Evolutionary conservation across 2,888 invertebrate species (phyloP).

Genomic region (Emmelina monodactyla): DNA sequence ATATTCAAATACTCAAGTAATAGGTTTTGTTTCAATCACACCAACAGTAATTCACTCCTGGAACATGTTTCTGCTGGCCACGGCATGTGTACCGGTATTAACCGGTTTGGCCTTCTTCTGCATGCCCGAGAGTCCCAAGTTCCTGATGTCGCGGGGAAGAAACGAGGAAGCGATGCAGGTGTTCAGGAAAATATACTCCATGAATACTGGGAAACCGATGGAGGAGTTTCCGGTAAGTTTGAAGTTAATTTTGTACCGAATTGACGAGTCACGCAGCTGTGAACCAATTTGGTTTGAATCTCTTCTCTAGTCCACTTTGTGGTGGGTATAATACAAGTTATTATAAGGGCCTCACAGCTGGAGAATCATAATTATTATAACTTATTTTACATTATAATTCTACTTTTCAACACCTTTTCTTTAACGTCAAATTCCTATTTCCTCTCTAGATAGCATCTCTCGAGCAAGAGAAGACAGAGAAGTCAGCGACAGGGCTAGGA

Average conservation of each 20-base stretch:
- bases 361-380: too few species aligned
- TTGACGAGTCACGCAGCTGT: too few species aligned
- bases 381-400: not conserved
- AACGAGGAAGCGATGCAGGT: slow-evolving; percentile 71
- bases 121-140: slow-evolving; percentile 82
- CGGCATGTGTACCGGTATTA: slow-evolving; percentile 71
- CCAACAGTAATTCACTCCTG: slow-evolving; percentile 66
- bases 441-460: slow-evolving; percentile 41
- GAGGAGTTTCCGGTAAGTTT: slow-evolving; percentile 71
- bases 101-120: slow-evolving; percentile 68
- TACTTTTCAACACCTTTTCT: not conserved
- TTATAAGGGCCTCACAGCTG: too few species aligned
- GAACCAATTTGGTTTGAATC: not conserved
- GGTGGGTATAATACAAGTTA: too few species aligned
- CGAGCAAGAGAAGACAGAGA: slow-evolving; percentile 39
- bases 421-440: not conserved
- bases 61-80: slow-evolving; percentile 68
- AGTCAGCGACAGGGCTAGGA: slow-evolving; percentile 42
- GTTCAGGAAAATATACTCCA: slow-evolving; percentile 69
- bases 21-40: not conserved
- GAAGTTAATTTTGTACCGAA: too few species aligned
- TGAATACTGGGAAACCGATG: slow-evolving; percentile 70
- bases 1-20: too few species aligned
- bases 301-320: too few species aligned
- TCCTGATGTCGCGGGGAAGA: slow-evolving; percentile 73